Conservation (phyloP, 2,797 vertebrate genomes). For the Sebastes iracundus region DNA sequence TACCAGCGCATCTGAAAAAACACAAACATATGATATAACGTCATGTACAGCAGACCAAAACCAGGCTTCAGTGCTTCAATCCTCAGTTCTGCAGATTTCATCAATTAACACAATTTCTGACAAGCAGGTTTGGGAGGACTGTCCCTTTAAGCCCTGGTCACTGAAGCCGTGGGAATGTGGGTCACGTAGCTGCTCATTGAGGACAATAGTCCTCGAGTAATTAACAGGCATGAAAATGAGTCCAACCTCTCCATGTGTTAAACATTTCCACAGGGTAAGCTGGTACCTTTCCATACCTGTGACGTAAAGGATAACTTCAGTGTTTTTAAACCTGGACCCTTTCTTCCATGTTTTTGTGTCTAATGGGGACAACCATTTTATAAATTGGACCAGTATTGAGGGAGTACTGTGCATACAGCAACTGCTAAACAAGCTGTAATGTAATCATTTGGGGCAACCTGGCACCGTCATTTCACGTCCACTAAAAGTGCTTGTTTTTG, state of each 20-base stretch:
- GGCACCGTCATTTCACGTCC: not conserved
- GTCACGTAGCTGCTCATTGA: slow-evolving; percentile 54
- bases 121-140: slow-evolving; percentile 39
- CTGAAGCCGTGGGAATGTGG: slow-evolving; percentile 67
- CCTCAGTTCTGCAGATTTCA: slow-evolving; percentile 20
- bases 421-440: not conserved
- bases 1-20: slow-evolving; percentile 98
- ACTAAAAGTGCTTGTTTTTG: not conserved
- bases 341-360: not conserved
- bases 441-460: not conserved
- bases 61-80: slow-evolving; percentile 35
- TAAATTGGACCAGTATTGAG: not conserved
- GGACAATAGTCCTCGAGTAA: slow-evolving; percentile 66
- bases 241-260: slow-evolving; percentile 33
- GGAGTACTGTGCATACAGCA: not conserved
- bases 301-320: slow-evolving; percentile 1
- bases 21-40: slow-evolving; percentile 51
- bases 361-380: not conserved
- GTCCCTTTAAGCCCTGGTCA: slow-evolving; percentile 65
- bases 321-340: not conserved
- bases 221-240: slow-evolving; percentile 61
- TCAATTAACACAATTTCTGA: slow-evolving; percentile 6
- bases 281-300: slow-evolving; percentile 44
- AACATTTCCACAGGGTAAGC: slow-evolving; percentile 61
- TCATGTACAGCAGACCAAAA: slow-evolving; percentile 60